Percentiles rank a stretch among this genome's conserved stretches.
phyloP scores from a whole-genome alignment of 2,797 vertebrate genomes.

The Pangasius krempfi region DNA sequence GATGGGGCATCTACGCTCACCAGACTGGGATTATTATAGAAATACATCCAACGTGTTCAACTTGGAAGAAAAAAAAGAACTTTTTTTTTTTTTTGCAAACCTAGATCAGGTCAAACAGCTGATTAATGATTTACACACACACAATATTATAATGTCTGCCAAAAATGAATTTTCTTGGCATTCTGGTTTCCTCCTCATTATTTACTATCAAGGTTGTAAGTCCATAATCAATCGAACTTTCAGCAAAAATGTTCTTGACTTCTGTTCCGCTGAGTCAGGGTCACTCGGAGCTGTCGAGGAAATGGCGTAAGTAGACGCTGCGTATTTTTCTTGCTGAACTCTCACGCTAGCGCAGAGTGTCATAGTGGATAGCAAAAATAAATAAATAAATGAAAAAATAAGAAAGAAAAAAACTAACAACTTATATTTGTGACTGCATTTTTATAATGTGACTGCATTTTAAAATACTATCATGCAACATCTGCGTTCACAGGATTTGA shows the following conservation, averaged over 20 bases:
- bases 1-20: neutral
- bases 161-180: neutral
- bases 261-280: neutral
- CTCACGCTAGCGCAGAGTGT: neutral
- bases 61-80: too few relatives aligned
- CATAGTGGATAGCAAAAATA: neutral
- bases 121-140: too few relatives aligned
- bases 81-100: too few relatives aligned
- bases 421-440: too few relatives aligned
- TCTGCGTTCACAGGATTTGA: neutral
- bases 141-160: neutral
- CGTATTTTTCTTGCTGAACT: neutral
- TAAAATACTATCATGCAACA: neutral
- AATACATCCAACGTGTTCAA: neutral
- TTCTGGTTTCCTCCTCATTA: neutral
- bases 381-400: too few relatives aligned
- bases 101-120: too few relatives aligned
- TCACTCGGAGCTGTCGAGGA: neutral
- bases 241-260: neutral
- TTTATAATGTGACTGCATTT: too few relatives aligned
- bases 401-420: too few relatives aligned
- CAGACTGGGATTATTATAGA: neutral
- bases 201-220: neutral
- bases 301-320: too few relatives aligned
- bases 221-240: neutral